phyloP scores from a whole-genome alignment of 2,113 vertebrate species.

The Macquaria ambigua region DNA sequence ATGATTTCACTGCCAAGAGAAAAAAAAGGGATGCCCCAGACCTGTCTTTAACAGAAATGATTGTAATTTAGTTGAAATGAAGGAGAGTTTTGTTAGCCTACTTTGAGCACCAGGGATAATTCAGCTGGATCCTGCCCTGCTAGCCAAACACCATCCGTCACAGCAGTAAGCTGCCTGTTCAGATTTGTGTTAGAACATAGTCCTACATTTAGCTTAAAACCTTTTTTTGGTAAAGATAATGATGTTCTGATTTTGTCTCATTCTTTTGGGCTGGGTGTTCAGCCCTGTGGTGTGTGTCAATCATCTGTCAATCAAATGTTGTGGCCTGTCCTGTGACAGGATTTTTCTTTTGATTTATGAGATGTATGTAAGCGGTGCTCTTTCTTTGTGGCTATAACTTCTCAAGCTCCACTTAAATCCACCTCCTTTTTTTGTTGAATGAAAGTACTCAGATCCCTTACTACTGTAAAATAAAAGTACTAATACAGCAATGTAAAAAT shows the following conservation, averaged over 20 bases:
- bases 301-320: not conserved
- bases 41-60: conserved; percentile 61
- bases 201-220: not conserved
- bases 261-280: not conserved
- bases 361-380: not conserved
- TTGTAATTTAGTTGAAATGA: conserved; percentile 64
- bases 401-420: not conserved
- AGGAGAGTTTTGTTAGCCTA: conserved; percentile 47
- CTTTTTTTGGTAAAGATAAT: not conserved
- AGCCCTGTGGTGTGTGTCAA: not conserved
- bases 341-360: not conserved
- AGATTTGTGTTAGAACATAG: conserved; percentile 10
- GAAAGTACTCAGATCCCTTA: not conserved
- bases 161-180: conserved; percentile 30
- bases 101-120: conserved; percentile 53
- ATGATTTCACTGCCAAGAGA: conserved; percentile 57
- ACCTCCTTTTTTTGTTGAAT: not conserved
- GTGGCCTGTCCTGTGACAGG: not conserved
- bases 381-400: not conserved
- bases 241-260: conserved; percentile 1
- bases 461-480: not conserved
- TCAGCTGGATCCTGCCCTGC: conserved; percentile 37
- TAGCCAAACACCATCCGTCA: conserved; percentile 41
- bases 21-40: conserved; percentile 31
- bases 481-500: not conserved